Evolutionary conservation across 2,888 invertebrate genomes (phyloP).

Genomic region (Tachina fera): DNA sequence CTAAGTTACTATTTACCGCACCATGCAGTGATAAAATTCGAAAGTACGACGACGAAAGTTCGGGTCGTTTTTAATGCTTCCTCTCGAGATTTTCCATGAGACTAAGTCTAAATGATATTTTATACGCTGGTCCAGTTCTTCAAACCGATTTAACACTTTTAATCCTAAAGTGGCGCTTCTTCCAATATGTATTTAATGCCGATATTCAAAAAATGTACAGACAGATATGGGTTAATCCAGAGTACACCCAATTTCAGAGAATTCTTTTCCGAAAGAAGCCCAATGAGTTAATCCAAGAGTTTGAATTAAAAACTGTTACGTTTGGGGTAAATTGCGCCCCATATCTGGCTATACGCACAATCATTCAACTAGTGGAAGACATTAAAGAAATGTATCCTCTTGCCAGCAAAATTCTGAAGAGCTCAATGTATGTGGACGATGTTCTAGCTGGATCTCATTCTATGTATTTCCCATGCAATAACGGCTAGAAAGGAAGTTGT

Average conservation of each 20-base stretch:
- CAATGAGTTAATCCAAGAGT: background rate
- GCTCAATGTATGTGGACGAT: no score
- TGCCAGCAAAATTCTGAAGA: no score
- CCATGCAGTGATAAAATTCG: background rate
- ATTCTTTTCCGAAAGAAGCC: background rate
- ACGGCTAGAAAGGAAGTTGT: no score
- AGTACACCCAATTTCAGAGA: background rate
- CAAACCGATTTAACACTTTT: slow-evolving; percentile 11
- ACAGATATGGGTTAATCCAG: background rate
- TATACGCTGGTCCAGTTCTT: background rate
- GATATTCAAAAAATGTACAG: slow-evolving; percentile 3
- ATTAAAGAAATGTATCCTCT: no score
- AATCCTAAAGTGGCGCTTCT: slow-evolving; percentile 3
- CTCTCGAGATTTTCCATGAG: background rate
- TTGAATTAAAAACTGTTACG: background rate
- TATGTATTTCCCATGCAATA: no score
- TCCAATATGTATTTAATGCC: slow-evolving; percentile 2
- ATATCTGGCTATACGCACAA: no score
- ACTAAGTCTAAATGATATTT: background rate
- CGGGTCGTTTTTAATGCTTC: slow-evolving; percentile 13
- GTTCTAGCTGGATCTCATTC: no score
- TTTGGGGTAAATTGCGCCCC: no score
- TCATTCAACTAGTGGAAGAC: no score
- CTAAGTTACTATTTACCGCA: background rate
- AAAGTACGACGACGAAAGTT: slow-evolving; percentile 5